Evolutionary conservation across 2,113 vertebrate species (phyloP), one percentile per base, ranked within the genome.

Genomic region (Leptosomus discolor): DNA sequence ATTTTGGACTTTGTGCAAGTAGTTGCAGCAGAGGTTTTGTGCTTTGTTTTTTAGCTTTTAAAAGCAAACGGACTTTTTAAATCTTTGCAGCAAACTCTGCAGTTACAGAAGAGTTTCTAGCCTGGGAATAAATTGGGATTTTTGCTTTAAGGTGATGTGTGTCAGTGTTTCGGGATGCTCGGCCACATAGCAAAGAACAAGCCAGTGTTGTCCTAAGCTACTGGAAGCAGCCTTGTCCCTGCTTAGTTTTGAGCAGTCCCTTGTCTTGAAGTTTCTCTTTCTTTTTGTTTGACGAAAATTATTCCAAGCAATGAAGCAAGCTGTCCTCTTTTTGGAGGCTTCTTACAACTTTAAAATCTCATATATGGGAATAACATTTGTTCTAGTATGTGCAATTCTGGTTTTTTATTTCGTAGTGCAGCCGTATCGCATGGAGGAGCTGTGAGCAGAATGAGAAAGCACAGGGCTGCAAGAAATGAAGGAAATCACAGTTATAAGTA

Each of bases 321-420:
- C 36, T 36, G 3, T 36, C 32, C 2, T 57, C 10, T 58, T 85
- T 81, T 43, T 88, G 23, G 12, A 93, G 29, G 5, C 15, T 82
- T 89, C 58, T 57, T 77, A 36, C 4, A 76, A 53, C 39, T 83
- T 51, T 58, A 15, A 80, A 92, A 73, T 93, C 32, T 79, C 30
- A 11, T 29, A 17, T 54, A 26, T 0, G 0, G 18, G 22, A 67
- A 57, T 9, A 5, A 32, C 0, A 1, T 69, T 84, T 74, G 12
- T 68, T 84, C 32, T 65, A 22, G 24, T 60, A 11, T 9, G 6
- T 57, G 30, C n/a, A 64, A 23, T 34, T 91, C 15, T 26, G 10
- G 27, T 29, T 57, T 57, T 43, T 64, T 48, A 37, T 80, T 71
- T 54, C 12, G 76, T 64, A 26, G 24, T 54, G 19, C 23, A 63